phyloP scores from a whole-genome alignment of 2,797 vertebrate genomes.

The Ispidina lecontei region DNA sequence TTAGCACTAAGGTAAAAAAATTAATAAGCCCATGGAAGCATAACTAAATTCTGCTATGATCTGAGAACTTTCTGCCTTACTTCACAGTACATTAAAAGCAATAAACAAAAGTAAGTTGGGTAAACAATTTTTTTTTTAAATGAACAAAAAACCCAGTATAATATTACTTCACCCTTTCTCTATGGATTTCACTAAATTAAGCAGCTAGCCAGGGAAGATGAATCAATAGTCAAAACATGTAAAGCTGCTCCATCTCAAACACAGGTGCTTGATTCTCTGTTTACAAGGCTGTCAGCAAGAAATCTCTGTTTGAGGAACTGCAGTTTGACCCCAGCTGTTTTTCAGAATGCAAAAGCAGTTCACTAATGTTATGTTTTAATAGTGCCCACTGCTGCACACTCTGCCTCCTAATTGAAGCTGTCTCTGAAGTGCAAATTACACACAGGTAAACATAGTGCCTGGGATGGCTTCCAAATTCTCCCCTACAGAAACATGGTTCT shows the following conservation, averaged over 20 bases:
- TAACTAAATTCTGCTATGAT: not conserved
- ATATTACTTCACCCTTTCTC: not conserved
- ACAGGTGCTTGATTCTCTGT: not conserved
- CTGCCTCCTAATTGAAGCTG: not conserved
- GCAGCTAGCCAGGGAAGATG: not conserved
- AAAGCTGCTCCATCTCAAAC: not conserved
- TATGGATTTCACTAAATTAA: not conserved
- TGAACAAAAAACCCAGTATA: not conserved
- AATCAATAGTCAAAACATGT: not conserved
- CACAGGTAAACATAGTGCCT: not conserved
- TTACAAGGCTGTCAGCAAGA: not conserved
- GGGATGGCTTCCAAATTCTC: not conserved
- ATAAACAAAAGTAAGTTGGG: not conserved
- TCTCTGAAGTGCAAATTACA: not conserved
- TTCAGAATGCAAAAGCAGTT: constrained; percentile 4
- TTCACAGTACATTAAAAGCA: not conserved
- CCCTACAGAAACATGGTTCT: not conserved
- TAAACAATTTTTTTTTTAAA: not conserved
- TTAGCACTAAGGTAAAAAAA: not conserved
- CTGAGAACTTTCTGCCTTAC: not conserved
- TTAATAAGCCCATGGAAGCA: not conserved
- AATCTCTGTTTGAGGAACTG: not conserved
- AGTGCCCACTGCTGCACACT: not conserved
- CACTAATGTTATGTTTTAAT: not conserved
- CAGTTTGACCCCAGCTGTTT: constrained; percentile 4